Evolutionary conservation across 1,140 invertebrate species (phyloP), one percentile per base, ranked within the genome.

Genomic region (Plectrocnemia conspersa): DNA sequence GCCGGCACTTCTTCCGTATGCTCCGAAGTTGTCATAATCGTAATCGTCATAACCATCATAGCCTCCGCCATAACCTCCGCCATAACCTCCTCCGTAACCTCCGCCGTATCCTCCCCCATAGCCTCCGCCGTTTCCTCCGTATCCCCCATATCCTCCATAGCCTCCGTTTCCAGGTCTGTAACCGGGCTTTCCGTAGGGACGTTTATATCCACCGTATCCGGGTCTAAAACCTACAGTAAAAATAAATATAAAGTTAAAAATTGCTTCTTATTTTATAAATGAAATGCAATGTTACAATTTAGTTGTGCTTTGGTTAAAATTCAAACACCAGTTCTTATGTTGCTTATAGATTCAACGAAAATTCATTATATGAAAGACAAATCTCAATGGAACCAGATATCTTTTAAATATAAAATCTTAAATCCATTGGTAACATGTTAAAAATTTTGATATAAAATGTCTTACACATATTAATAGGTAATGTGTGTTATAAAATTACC

Each of bases 21-120:
- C 42, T 10, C 56, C 47, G 36, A 27, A 55, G 33, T 35, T 36
- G 25, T 53, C 54, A 18, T 44, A 56, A 42, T 52, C 47, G 25
- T 41, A 56, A 52, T 49, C 54, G 15, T 40, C 53, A 21, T 61
- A 58, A 22, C 53, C 56, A 3, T 54, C 54, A 16, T 56, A 54
- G n/a, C n/a, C n/a, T 19, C 57, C 63, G 9, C 58, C 52, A 27
- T 47, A 29, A 3, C 60, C 52, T 32, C 52, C 50, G 7, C 62
- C 63, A 23, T 62, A 47, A 29, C 63, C 64, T 13, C 62, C 62
- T 9, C 63, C 54, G n/a, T 54, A 56, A 23, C 61, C 63, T 15
- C 65, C 64, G 7, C 56, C 58, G 44, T 61, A 61, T 24, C 64
- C 56, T 6, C 57, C 53, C 13, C 22, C 41, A 11, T 40, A 49